Evolutionary conservation across 2,113 vertebrate genomes (phyloP).

Genomic region (Sander lucioperca): DNA sequence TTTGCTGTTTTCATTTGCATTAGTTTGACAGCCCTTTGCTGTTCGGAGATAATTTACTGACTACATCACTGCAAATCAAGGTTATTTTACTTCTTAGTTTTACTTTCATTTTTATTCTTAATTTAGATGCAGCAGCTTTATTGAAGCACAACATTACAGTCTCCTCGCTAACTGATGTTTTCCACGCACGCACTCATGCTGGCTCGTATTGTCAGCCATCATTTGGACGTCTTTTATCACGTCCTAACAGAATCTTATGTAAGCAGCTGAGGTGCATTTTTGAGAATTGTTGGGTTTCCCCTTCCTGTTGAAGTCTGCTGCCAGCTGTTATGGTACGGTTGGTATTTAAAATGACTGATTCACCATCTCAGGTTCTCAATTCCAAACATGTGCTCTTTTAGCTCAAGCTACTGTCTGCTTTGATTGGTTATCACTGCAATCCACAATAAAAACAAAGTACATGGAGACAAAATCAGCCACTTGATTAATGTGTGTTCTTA

Average conservation of each 20-base stretch:
- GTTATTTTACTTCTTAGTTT: not conserved
- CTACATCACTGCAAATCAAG: not conserved
- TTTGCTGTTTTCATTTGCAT: too few species aligned
- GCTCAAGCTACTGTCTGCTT: not conserved
- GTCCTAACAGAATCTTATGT: not conserved
- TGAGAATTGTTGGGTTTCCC: not conserved
- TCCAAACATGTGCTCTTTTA: not conserved
- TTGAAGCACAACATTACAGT: not conserved
- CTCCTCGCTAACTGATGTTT: not conserved
- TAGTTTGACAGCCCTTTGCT: not conserved
- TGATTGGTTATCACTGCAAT: not conserved
- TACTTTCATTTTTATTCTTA: not conserved
- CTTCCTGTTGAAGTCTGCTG: not conserved
- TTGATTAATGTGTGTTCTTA: not conserved
- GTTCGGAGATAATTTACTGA: not conserved
- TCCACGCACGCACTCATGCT: too few species aligned
- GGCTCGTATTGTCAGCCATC: not conserved
- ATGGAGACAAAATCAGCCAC: not conserved
- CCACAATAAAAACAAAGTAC: not conserved
- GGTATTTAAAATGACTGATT: not conserved
- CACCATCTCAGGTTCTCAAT: not conserved
- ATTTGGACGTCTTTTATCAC: constrained; percentile 2
- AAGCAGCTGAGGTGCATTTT: not conserved
- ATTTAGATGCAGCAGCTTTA: not conserved
- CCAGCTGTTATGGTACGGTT: not conserved